Conservation (phyloP, 1,140 invertebrate genomes). For the Brachionus plicatilis region DNA sequence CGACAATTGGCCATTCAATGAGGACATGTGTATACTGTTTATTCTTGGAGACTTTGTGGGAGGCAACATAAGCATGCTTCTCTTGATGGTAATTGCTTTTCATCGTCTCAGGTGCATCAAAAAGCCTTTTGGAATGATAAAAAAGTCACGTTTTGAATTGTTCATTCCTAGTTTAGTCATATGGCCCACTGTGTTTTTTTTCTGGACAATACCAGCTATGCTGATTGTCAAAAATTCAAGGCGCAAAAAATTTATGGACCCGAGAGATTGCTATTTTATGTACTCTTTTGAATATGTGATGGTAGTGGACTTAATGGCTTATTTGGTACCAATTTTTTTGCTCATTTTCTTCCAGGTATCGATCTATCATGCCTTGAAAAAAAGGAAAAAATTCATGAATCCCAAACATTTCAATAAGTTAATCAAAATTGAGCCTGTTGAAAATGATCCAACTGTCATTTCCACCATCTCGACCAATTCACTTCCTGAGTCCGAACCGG, state of each 20-base stretch:
- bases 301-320: not conserved
- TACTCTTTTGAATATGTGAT: conserved; percentile 7
- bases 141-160: not conserved
- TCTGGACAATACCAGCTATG: not conserved
- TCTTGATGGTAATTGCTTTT: not conserved
- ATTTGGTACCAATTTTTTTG: conserved; percentile 10
- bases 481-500: not conserved
- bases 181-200: not conserved
- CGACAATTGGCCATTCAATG: conserved; percentile 12
- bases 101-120: not conserved
- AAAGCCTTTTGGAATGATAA: conserved; percentile 1
- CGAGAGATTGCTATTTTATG: not conserved
- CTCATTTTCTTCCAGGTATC: conserved; percentile 6
- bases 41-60: conserved; percentile 24
- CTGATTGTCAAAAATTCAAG: not conserved
- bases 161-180: not conserved
- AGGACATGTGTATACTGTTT: conserved; percentile 21
- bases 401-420: not conserved
- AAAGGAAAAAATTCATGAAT: conserved; percentile 1
- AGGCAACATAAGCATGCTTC: conserved; percentile 18
- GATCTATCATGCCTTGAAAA: not conserved
- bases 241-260: not conserved
- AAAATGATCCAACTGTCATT: not conserved
- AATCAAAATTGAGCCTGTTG: not conserved
- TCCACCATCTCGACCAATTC: not conserved